phyloP scores from a whole-genome alignment of 2,113 vertebrate species.

The Cyphomyrus plagiostoma region DNA sequence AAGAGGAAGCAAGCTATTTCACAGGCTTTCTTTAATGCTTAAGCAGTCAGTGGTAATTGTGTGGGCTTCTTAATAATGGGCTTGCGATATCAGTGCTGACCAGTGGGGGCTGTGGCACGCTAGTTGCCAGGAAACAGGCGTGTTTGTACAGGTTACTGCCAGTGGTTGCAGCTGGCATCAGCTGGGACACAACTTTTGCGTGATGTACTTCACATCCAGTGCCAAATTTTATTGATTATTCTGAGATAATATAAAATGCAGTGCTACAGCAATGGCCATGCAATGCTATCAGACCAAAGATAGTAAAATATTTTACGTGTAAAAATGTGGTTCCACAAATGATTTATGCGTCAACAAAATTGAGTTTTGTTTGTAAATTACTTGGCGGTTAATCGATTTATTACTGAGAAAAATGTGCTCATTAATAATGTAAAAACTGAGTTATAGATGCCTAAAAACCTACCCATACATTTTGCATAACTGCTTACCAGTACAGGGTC shows the following conservation, averaged over 20 bases:
- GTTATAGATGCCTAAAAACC: not conserved
- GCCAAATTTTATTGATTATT: not conserved
- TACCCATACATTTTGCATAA: not conserved
- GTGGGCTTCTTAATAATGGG: not conserved
- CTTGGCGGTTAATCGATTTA: not conserved
- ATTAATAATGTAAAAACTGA: not conserved
- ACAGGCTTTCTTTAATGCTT: not conserved
- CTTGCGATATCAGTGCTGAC: not conserved
- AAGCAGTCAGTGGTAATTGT: not conserved
- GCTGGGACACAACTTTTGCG: not conserved
- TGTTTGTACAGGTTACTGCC: not conserved
- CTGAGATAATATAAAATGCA: not conserved
- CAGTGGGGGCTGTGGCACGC: too few species aligned
- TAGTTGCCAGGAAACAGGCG: not conserved
- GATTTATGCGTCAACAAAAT: not conserved
- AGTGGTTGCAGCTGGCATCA: not conserved
- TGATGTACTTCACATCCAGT: not conserved
- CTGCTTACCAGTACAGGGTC: not conserved
- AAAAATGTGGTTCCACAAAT: not conserved
- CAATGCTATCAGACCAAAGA: not conserved
- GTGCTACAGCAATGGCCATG: not conserved
- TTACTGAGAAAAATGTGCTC: not conserved
- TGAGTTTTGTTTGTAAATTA: not conserved
- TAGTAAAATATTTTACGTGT: not conserved
- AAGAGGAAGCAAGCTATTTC: not conserved